phyloP scores from a whole-genome alignment of 2,797 vertebrate species.

The Nothura maculosa region DNA sequence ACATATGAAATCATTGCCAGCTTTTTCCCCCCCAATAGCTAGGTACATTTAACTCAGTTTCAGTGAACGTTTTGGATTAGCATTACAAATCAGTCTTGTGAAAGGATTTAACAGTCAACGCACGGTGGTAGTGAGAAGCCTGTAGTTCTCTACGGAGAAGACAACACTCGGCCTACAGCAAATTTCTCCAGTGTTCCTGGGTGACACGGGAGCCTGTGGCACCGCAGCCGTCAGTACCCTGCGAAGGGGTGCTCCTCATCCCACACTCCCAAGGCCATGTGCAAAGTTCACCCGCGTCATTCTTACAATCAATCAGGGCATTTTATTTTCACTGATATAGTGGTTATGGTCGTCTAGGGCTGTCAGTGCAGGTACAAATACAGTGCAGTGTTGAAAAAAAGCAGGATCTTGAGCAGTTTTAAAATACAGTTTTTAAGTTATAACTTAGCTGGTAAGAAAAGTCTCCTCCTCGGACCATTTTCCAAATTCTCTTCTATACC shows the following conservation, averaged over 20 bases:
- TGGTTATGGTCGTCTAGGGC: background rate
- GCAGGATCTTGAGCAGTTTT: slow-evolving; percentile 28
- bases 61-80: background rate
- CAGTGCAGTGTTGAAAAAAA: background rate
- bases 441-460: background rate
- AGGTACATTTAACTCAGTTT: background rate
- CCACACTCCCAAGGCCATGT: background rate
- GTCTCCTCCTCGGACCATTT: background rate
- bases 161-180: background rate
- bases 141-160: background rate
- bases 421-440: background rate
- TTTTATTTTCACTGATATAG: background rate
- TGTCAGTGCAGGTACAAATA: background rate
- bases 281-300: background rate
- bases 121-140: background rate
- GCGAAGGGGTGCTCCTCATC: background rate
- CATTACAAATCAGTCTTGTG: background rate
- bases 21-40: background rate
- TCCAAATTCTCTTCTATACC: background rate
- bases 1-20: background rate
- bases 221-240: background rate
- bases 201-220: background rate
- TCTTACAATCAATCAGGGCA: background rate
- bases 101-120: background rate
- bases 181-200: background rate